These are phyloP conservation scores for Ageneiosus marmoratus DNA, from an alignment of 2,113 vertebrate species.

Conservation along the genomic window DNA sequence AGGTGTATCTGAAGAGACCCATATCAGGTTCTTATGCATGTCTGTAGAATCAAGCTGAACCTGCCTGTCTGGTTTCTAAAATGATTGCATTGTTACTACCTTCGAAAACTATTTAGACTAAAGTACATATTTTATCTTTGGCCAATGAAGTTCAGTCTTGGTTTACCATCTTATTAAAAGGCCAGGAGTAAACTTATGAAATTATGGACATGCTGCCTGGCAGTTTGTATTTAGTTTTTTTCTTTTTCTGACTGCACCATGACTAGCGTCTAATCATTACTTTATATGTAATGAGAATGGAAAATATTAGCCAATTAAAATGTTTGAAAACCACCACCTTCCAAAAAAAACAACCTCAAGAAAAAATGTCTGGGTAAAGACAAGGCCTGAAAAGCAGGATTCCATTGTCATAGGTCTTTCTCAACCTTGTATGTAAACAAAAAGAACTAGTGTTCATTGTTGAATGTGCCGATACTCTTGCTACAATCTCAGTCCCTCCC, in stretches of 20 bases:
- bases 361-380: neutral
- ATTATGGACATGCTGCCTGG: neutral
- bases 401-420: conserved; percentile 21
- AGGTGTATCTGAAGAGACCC: conserved; percentile 67
- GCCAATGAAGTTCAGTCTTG: neutral
- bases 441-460: conserved; percentile 9
- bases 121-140: conserved; percentile 7
- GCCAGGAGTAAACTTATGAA: neutral
- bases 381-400: conserved; percentile 42
- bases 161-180: neutral
- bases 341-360: neutral
- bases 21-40: conserved; percentile 43
- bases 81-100: neutral
- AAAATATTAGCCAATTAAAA: neutral
- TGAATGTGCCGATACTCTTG: neutral
- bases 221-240: neutral
- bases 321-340: neutral
- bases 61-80: conserved; percentile 64
- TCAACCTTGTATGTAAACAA: neutral
- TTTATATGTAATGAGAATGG: neutral
- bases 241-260: neutral
- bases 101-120: conserved; percentile 48
- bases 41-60: conserved; percentile 61
- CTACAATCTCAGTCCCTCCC: conserved; percentile 8
- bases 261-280: neutral